These are phyloP conservation scores for Eonycteris spelaea DNA, from an alignment of 2,113 vertebrate species.

Conservation along the genomic window DNA sequence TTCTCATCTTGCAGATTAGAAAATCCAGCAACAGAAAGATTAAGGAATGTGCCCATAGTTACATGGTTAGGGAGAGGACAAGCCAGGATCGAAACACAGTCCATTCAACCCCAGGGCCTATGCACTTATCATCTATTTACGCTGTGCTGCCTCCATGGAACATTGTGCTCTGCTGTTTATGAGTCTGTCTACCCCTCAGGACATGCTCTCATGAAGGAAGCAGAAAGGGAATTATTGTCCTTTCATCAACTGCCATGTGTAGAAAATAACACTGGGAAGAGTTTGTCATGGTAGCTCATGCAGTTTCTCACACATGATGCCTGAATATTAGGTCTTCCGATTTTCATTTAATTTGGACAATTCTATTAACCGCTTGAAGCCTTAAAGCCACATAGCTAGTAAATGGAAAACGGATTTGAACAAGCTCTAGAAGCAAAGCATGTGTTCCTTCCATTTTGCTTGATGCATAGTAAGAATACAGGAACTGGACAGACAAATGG, in stretches of 20 bases:
- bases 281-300: background rate
- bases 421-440: background rate
- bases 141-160: too few species aligned
- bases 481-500: background rate
- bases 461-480: background rate
- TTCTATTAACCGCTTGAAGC: background rate
- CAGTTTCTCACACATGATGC: background rate
- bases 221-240: background rate
- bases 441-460: background rate
- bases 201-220: background rate
- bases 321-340: background rate
- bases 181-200: background rate
- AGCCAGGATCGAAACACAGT: background rate
- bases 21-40: background rate
- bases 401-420: background rate
- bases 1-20: background rate
- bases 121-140: accelerated
- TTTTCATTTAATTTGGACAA: background rate
- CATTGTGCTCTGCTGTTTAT: accelerated
- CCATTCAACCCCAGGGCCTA: background rate
- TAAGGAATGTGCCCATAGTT: background rate
- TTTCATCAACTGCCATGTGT: background rate
- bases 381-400: background rate
- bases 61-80: background rate
- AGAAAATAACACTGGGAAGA: background rate